A percentile compares a stretch with the other conserved stretches of the same genome.
Conservation (phyloP, 2,888 invertebrate genomes). For the Malachius bipustulatus region DNA sequence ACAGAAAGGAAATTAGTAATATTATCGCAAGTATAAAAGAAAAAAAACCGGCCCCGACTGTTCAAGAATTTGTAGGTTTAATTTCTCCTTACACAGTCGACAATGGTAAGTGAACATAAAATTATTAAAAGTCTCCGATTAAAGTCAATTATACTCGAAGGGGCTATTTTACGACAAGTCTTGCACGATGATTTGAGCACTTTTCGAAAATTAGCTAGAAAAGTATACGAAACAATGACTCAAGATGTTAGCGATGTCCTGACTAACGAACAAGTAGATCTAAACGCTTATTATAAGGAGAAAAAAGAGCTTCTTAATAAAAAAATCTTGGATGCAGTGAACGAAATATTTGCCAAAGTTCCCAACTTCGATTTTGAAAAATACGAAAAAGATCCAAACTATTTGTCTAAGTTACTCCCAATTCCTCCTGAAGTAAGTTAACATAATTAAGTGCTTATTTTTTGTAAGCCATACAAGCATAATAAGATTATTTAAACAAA, state of each 20-base stretch:
- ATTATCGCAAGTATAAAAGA: slow-evolving; percentile 24
- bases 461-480: background rate
- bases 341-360: slow-evolving; percentile 28
- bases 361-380: slow-evolving; percentile 33
- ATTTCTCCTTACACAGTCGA: slow-evolving; percentile 32
- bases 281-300: slow-evolving; percentile 29
- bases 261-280: slow-evolving; percentile 33
- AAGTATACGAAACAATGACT: slow-evolving; percentile 35
- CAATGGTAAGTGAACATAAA: slow-evolving; percentile 29
- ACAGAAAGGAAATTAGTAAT: slow-evolving; percentile 26
- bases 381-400: slow-evolving; percentile 26
- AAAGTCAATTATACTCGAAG: too few relatives aligned
- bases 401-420: slow-evolving; percentile 26
- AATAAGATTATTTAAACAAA: too few relatives aligned
- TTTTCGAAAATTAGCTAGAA: slow-evolving; percentile 30
- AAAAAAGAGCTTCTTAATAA: slow-evolving; percentile 24
- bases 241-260: slow-evolving; percentile 35
- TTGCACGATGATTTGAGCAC: slow-evolving; percentile 29
- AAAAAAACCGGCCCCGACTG: slow-evolving; percentile 23
- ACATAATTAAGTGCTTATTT: background rate
- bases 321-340: slow-evolving; percentile 31
- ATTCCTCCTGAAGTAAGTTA: slow-evolving; percentile 21
- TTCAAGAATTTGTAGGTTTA: slow-evolving; percentile 32
- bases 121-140: too few relatives aligned
- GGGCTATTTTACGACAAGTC: slow-evolving; percentile 24